Percentiles rank a stretch among this genome's conserved stretches.
These are phyloP conservation scores for Melanchra persicariae DNA, from an alignment of 2,888 invertebrate genomes.

Conservation along the genomic window DNA sequence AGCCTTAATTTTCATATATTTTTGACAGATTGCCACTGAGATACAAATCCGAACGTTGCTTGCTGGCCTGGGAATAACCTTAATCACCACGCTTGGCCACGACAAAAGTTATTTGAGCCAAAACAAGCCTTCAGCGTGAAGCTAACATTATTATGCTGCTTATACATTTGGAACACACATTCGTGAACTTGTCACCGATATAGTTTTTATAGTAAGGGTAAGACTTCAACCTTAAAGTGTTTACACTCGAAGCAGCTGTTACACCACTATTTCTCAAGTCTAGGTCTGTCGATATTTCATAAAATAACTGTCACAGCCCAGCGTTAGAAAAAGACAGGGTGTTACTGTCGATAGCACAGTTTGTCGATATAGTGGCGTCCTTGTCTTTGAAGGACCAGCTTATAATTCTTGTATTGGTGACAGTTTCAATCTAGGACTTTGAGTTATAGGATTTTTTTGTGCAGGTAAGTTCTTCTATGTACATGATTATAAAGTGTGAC, in stretches of 20 bases:
- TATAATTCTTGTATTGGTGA: not conserved
- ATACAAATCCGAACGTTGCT: too few species aligned
- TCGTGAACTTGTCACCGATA: not conserved
- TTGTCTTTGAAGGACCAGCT: not conserved
- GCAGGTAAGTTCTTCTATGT: too few species aligned
- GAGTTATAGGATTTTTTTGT: not conserved
- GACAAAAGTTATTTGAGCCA: too few species aligned
- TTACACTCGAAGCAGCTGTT: conserved; percentile 28
- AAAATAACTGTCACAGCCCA: conserved; percentile 20
- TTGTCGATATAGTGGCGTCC: not conserved
- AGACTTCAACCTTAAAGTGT: conserved; percentile 4
- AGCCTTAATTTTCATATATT: too few species aligned
- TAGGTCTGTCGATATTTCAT: conserved; percentile 41
- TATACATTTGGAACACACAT: too few species aligned
- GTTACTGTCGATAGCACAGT: not conserved
- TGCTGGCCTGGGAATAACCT: too few species aligned
- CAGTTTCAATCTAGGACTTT: not conserved
- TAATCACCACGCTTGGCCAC: too few species aligned
- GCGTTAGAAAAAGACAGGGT: conserved; percentile 19
- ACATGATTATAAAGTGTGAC: too few species aligned
- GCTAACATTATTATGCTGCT: too few species aligned
- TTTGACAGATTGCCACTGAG: too few species aligned
- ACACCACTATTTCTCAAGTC: conserved; percentile 24
- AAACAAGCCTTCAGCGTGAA: too few species aligned
- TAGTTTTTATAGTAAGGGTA: not conserved